Percentiles rank a stretch among this genome's conserved stretches.
phyloP scores from a whole-genome alignment of 2,113 vertebrate genomes.

The Pampusana beccarii region DNA sequence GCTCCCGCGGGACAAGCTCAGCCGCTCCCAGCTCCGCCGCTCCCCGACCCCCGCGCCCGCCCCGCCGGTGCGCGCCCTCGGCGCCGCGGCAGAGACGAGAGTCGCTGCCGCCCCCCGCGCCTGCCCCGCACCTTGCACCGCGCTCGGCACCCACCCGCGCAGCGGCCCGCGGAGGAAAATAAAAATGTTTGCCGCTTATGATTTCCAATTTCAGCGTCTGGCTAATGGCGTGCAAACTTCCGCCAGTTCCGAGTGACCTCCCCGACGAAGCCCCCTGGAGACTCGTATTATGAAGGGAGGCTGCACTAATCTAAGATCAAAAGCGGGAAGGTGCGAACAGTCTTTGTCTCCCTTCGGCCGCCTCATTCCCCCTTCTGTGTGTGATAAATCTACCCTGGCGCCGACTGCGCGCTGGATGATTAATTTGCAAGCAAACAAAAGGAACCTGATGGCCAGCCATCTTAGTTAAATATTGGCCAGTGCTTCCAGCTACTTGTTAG shows the following conservation, averaged over 20 bases:
- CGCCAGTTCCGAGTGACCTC: constrained; percentile 80
- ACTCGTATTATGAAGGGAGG: constrained; percentile 78
- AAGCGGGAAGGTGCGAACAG: constrained; percentile 85
- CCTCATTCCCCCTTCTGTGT: constrained; percentile 76
- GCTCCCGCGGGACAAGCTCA: not conserved
- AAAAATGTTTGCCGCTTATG: constrained; percentile 58
- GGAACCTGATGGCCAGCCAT: constrained; percentile 80
- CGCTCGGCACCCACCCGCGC: not conserved
- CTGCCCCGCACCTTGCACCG: constrained; percentile 16
- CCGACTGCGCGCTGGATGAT: constrained; percentile 82
- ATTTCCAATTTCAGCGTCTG: constrained; percentile 62
- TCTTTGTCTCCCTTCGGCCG: constrained; percentile 79
- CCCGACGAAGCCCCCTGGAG: constrained; percentile 79
- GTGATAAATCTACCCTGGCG: constrained; percentile 83
- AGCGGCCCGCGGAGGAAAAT: not conserved
- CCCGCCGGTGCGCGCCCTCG: not conserved
- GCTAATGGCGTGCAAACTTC: constrained; percentile 79
- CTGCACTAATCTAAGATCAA: constrained; percentile 80
- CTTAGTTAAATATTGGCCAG: constrained; percentile 90
- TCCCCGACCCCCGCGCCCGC: not conserved
- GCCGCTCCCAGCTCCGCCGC: not conserved
- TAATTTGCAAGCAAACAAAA: constrained; percentile 96
- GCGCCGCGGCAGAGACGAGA: not conserved
- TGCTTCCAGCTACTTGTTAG: constrained; percentile 80
- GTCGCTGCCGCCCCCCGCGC: not conserved